A percentile compares a stretch with the other conserved stretches of the same genome.
These are phyloP conservation scores for Perccottus glenii DNA, from an alignment of 2,113 vertebrate species.

Conservation along the genomic window DNA sequence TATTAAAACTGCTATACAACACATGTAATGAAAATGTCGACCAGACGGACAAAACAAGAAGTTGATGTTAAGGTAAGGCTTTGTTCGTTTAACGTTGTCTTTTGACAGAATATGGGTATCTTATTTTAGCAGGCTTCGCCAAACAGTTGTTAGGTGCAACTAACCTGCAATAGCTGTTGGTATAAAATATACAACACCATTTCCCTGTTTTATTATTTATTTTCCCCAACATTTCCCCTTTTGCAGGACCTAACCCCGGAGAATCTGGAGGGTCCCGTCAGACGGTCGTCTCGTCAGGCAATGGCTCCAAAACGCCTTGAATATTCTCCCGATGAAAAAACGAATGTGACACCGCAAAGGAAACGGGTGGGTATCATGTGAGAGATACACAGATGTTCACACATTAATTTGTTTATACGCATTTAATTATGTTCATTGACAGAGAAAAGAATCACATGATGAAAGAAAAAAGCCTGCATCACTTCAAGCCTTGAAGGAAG, in stretches of 20 bases:
- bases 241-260: conserved; percentile 34
- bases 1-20: no score
- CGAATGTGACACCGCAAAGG: not conserved
- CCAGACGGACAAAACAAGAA: conserved; percentile 10
- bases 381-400: rapidly evolving
- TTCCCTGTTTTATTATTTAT: not conserved
- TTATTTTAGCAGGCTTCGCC: no score
- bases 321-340: conserved; percentile 17
- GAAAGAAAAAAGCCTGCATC: not conserved
- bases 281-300: conserved; percentile 20
- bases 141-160: no score
- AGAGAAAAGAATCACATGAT: not conserved
- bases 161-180: no score
- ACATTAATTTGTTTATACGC: not conserved
- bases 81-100: not conserved
- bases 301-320: conserved; percentile 39
- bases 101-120: no score
- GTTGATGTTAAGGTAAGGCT: conserved; percentile 5
- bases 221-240: not conserved
- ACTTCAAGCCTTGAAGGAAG: not conserved
- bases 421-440: not conserved
- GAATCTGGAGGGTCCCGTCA: not conserved
- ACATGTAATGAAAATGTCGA: conserved; percentile 23
- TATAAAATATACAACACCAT: no score
- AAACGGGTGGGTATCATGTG: conserved; percentile 13